Evolutionary conservation across 2,797 vertebrate species (phyloP).

Genomic region (Valencia hispanica): DNA sequence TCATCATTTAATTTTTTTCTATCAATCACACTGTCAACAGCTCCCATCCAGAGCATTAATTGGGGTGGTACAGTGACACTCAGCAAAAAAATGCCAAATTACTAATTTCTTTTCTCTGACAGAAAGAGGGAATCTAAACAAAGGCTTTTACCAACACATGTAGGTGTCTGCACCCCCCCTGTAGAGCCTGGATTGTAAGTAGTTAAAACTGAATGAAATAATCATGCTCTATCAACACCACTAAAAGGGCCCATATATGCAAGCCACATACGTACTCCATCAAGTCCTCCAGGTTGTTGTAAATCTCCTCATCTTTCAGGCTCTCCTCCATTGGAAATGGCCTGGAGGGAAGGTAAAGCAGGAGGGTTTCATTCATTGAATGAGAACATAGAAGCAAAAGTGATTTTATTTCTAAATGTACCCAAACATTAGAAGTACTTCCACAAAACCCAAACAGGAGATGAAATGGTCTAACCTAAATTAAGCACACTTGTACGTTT

Average conservation of each 20-base stretch:
- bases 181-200: conserved; percentile 55
- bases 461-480: not conserved
- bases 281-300: conserved; percentile 91
- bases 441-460: not conserved
- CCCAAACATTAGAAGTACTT: not conserved
- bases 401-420: conserved; percentile 2
- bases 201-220: conserved; percentile 39
- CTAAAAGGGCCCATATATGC: conserved; percentile 37
- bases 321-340: conserved; percentile 92
- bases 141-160: conserved; percentile 58
- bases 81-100: conserved; percentile 50
- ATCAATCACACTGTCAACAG: conserved; percentile 19
- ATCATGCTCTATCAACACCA: conserved; percentile 47
- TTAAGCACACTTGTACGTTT: not conserved
- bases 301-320: conserved; percentile 89
- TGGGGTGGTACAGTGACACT: conserved; percentile 45
- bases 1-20: not conserved
- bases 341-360: conserved; percentile 71
- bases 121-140: conserved; percentile 48
- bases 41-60: conserved; percentile 22
- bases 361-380: conserved; percentile 17
- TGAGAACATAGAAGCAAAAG: not conserved
- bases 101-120: conserved; percentile 68
- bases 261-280: conserved; percentile 87
- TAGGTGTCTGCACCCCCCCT: conserved; percentile 54